Evolutionary conservation across 2,797 vertebrate species (phyloP).

Genomic region (Gymnothorax javanicus): DNA sequence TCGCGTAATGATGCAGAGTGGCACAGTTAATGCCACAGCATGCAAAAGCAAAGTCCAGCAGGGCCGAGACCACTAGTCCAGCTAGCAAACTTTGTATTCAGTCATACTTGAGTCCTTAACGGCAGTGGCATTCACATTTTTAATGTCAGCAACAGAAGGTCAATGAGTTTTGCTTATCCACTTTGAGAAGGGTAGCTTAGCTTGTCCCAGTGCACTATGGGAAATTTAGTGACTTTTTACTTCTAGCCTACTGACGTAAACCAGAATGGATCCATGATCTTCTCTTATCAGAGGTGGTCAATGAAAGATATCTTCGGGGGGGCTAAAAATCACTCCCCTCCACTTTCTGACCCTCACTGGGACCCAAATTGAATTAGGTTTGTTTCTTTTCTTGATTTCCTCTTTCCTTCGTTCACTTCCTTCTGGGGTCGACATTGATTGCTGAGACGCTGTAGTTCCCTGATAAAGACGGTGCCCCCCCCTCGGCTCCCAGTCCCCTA

Average conservation of each 20-base stretch:
- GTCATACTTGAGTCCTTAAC: neutral
- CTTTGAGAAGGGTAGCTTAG: neutral
- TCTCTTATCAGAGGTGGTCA: conserved; percentile 68
- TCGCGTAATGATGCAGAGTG: no score
- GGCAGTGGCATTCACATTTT: neutral
- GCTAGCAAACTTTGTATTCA: neutral
- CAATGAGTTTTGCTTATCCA: neutral
- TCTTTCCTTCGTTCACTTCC: conserved; percentile 65
- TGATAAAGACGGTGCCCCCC: conserved; percentile 61
- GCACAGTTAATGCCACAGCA: no score
- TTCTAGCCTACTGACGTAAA: neutral
- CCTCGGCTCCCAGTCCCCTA: conserved; percentile 49
- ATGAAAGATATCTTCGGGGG: conserved; percentile 48
- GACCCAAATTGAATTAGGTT: conserved; percentile 71
- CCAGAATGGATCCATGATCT: conserved; percentile 57
- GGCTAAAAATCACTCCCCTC: conserved; percentile 55
- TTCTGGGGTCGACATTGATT: conserved; percentile 67
- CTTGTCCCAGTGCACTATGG: conserved; percentile 7
- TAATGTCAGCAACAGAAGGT: neutral
- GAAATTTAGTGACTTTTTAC: neutral
- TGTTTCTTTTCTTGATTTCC: conserved; percentile 65
- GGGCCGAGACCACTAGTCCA: neutral
- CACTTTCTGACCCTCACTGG: conserved; percentile 57
- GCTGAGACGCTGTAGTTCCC: conserved; percentile 64
- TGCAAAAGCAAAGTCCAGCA: neutral